Percentiles rank a stretch among this genome's conserved stretches.
Evolutionary conservation across 37 sponge, comb jelly and placozoan genomes (phyloP).

Genomic region (Spongia lamella): DNA sequence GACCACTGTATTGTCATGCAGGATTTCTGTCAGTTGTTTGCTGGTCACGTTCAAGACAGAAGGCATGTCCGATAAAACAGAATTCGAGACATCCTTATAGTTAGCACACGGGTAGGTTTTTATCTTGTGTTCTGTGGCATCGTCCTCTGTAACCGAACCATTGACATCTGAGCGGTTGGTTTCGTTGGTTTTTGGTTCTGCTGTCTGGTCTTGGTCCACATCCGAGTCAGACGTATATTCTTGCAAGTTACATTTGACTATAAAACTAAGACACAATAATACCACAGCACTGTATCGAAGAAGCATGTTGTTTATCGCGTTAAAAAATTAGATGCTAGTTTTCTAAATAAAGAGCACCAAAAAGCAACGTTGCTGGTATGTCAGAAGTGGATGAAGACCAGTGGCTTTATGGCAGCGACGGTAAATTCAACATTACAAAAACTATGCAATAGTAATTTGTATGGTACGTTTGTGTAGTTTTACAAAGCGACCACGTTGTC

Average conservation of each 20-base stretch:
- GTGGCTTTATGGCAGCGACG: conserved; percentile 70
- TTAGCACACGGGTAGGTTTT: not conserved
- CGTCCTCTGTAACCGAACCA: conserved; percentile 31
- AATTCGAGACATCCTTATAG: not conserved
- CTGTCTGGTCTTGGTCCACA: not conserved
- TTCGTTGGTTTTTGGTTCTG: conserved; percentile 5
- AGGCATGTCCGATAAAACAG: conserved; percentile 1
- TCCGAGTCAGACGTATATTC: no score
- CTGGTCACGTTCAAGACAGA: conserved; percentile 34
- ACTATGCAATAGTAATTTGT: not conserved
- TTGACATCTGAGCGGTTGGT: conserved; percentile 28
- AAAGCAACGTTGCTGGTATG: conserved; percentile 18
- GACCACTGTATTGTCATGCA: conserved; percentile 13
- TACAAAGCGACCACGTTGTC: not conserved
- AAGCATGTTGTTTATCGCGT: not conserved
- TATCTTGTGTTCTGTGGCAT: not conserved
- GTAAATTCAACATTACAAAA: conserved; percentile 1
- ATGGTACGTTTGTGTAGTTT: not conserved
- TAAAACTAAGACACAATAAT: not conserved
- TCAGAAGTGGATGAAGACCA: conserved; percentile 55
- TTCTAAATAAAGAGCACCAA: not conserved
- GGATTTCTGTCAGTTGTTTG: conserved; percentile 32
- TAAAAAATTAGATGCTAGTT: not conserved
- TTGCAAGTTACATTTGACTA: not conserved
- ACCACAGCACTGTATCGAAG: not conserved